Percentiles rank a stretch among this genome's conserved stretches.
phyloP scores from a whole-genome alignment of 2,113 vertebrate species.

The Brachyistius frenatus region DNA sequence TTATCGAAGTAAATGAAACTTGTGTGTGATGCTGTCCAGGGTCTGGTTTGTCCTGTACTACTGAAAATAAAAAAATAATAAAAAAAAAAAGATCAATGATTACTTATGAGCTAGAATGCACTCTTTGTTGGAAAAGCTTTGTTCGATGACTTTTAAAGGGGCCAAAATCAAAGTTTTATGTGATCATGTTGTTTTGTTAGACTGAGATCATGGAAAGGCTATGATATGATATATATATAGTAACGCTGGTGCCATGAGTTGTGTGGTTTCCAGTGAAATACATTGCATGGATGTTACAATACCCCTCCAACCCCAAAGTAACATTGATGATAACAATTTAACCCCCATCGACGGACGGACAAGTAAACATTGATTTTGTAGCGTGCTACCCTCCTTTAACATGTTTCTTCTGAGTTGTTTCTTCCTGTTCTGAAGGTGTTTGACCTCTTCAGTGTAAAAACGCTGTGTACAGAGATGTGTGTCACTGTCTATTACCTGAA shows the following conservation, averaged over 20 bases:
- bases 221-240: conserved; percentile 31
- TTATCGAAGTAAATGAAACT: conserved; percentile 80
- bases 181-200: conserved; percentile 51
- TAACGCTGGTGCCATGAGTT: conserved; percentile 40
- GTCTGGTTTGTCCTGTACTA: conserved; percentile 82
- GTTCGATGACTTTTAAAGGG: conserved; percentile 53
- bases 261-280: conserved; percentile 55
- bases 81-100: conserved; percentile 41
- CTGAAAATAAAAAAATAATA: conserved; percentile 54
- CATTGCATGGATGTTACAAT: conserved; percentile 65
- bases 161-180: conserved; percentile 52
- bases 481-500: conserved; percentile 80
- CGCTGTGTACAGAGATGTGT: conserved; percentile 77
- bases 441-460: conserved; percentile 79
- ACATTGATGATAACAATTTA: conserved; percentile 31
- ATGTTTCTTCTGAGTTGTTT: conserved; percentile 57
- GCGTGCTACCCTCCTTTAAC: conserved; percentile 58
- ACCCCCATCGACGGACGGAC: conserved; percentile 33
- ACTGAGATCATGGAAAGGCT: conserved; percentile 46
- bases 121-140: conserved; percentile 72
- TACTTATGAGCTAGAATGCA: conserved; percentile 68
- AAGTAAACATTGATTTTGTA: conserved; percentile 58
- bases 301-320: background rate
- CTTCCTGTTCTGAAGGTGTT: conserved; percentile 69
- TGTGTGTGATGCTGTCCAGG: conserved; percentile 80